These are phyloP conservation scores for Cathartes aura DNA, from an alignment of 2,113 vertebrate genomes.

Conservation along the genomic window DNA sequence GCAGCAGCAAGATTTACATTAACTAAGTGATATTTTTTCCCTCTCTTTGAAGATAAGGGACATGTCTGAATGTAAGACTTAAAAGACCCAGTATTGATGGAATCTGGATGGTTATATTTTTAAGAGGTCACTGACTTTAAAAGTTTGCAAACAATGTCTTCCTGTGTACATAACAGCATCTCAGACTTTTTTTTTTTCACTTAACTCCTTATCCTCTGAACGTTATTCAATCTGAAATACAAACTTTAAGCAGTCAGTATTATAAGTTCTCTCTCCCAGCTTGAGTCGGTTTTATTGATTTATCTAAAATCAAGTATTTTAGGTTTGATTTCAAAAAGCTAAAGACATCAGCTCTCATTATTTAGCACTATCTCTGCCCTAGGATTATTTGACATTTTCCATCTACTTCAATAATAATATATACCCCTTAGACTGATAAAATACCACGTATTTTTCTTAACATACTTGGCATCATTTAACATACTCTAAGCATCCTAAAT, in stretches of 20 bases:
- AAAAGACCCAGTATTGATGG: not conserved
- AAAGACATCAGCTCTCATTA: not conserved
- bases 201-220: not conserved
- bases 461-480: not conserved
- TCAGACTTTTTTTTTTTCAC: not conserved
- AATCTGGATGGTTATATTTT: not conserved
- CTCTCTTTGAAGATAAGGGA: not conserved
- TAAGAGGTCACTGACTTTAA: not conserved
- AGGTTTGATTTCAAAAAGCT: not conserved
- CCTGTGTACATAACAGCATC: not conserved
- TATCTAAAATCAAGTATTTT: not conserved
- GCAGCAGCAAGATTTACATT: not conserved
- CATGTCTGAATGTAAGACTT: accelerated
- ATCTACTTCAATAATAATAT: not conserved
- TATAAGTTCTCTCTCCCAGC: not conserved
- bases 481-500: not conserved
- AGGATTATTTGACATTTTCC: not conserved
- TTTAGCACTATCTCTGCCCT: not conserved
- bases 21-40: not conserved
- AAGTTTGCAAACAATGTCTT: not conserved
- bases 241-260: not conserved
- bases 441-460: not conserved
- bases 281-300: not conserved
- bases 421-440: not conserved
- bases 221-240: not conserved